Evolutionary conservation across 2,113 vertebrate genomes (phyloP), one percentile per base, ranked within the genome.

Genomic region (Oncorhynchus kisutch): DNA sequence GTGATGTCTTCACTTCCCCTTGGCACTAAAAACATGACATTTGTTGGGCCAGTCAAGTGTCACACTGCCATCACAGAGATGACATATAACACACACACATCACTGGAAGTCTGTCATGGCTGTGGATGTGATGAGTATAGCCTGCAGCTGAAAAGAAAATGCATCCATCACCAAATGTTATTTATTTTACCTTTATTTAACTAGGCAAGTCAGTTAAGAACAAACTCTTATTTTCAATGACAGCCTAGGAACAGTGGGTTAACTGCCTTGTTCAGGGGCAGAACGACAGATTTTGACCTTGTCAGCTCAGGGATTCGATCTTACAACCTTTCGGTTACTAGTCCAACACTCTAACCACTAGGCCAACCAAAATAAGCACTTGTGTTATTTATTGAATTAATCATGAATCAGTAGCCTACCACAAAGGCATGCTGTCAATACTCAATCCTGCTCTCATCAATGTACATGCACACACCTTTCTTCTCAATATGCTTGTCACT

Each of bases 341-440:
- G 5, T 34, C 31, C 5, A 34, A 34, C 31, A 34, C 31, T 34
- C 31, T 34, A 34, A 34, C 31, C 31, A 34, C 31, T 34, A 34
- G 31, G 31, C 31, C 31, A 34, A 5, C 31, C 31, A 5, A 34
- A 45, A 45, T 45, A 11, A 45, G 39, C 59, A 22, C 5, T 24
- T n/a, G 24, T 22, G n/a, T 62, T 5, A 24, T 62, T 62, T 62
- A 62, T 87, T 84, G 81, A 87, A 87, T 89, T 68, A 88, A 88
- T 80, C 64, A 87, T 74, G 73, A 80, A 18, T 73, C 60, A 25
- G 70, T 51, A 29, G 69, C 70, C 49, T 7, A 67, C 59, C 80
- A 69, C 75, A 77, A 68, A 75, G 39, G 67, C 81, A 79, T 71
- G 64, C 24, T 27, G 2, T n/a, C 70, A 72, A 81, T 59, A 25